Percentiles rank a stretch among this genome's conserved stretches.
Evolutionary conservation across 2,888 invertebrate species (phyloP).

Genomic region (Cancer borealis): DNA sequence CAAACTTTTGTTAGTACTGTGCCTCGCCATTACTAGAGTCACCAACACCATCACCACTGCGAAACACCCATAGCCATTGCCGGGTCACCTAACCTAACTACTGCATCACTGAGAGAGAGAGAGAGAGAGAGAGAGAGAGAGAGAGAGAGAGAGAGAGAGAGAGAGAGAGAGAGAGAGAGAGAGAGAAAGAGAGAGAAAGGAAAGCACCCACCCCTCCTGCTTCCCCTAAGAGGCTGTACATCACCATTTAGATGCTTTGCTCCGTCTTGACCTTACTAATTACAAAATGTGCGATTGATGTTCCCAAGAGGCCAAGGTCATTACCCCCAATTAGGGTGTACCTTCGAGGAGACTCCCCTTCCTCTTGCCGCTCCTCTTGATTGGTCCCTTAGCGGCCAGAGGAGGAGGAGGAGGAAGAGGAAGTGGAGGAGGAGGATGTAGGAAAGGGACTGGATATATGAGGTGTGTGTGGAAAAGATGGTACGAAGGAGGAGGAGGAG

Average conservation of each 20-base stretch:
- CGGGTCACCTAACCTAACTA: background rate
- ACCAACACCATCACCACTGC: background rate
- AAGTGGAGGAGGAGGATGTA: background rate
- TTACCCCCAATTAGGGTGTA: conserved; percentile 36
- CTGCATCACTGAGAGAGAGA: background rate
- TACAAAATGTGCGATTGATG: conserved; percentile 41
- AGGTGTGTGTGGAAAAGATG: background rate
- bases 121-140: conserved; percentile 36
- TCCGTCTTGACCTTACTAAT: background rate
- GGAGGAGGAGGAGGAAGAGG: background rate
- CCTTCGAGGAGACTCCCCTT: conserved; percentile 5
- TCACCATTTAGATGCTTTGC: conserved; percentile 11
- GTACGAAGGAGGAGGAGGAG: background rate
- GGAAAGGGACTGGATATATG: background rate
- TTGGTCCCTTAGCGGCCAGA: conserved; percentile 27
- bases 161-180: background rate
- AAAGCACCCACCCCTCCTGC: background rate
- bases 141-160: conserved; percentile 32
- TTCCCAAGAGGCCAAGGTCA: background rate
- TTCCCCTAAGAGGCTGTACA: background rate
- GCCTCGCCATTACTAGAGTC: conserved; percentile 3
- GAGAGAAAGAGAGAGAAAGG: conserved; percentile 8
- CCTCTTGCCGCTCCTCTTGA: background rate
- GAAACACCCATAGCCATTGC: background rate
- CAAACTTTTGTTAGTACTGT: conserved; percentile 9